Base-by-base conservation (phyloP, 2,113 vertebrate genomes). In the Pseudorectes ferrugineus region DNA sequence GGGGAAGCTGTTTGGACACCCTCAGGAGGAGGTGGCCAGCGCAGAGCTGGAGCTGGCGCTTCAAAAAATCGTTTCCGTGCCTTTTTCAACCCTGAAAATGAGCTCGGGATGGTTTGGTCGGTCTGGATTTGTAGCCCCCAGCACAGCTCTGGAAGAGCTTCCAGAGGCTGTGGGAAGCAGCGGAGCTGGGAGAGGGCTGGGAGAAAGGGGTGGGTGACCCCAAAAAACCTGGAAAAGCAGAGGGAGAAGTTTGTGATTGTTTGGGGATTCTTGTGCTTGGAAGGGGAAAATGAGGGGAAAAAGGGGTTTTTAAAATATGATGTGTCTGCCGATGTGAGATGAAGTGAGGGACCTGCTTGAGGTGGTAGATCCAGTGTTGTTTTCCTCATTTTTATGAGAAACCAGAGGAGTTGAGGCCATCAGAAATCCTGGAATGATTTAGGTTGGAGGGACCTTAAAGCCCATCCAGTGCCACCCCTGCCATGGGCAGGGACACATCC, bases 301-400 rank as follows among this genome's bases (percentile, higher is more conserved):
- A 81, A 31, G 31, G 25, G 20, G 3, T 26, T 59, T 72, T 1
- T 54, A 33, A 57, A 58, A 10, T 13, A 4, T 9, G 5, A 9
- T 0, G 1, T 21, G 29, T 81, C 43, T 71, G 9, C 22, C 35
- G 10, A 1, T 0, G 2, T 5, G 6, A 6, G 3, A 1, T 73
- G 59, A 23, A 24, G 36, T 10, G 5, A 42, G 46, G 45, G 20
- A 36, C 16, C 38, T 5, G 10, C 61, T 6, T 23, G 49, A 33
- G 51, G 59, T n/a, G 59, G 40, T 29, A 9, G 40, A 35, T 45
- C 40, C 71, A 22, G 14, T 4, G 54, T 10, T 23, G 43, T 59
- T 75, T 38, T 31, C 43, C 15, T 35, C 26, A 1, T 19, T 17
- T 59, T 20, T 15, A 7, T 31, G n/a, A 25, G 43, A 14, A 59